Evolutionary conservation across 2,888 invertebrate species (phyloP).

Genomic region (Standfussiana lucernea): DNA sequence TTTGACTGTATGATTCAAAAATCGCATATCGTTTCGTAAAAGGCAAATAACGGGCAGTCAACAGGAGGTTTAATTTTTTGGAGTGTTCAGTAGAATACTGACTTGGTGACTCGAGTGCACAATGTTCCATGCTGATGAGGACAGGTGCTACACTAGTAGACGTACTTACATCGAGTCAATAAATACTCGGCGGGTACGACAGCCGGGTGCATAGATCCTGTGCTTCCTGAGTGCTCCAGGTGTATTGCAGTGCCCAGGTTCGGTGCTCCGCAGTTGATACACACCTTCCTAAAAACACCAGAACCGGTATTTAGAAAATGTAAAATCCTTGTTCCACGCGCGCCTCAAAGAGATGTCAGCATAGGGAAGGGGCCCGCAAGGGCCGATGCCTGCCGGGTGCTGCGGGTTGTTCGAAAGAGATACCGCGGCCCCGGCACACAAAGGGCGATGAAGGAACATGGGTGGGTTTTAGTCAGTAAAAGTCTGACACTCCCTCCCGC

Average conservation of each 20-base stretch:
- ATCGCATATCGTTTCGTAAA: neutral
- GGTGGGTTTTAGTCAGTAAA: no score
- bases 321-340: no score
- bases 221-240: constrained; percentile 71
- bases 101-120: neutral
- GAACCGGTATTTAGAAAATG: neutral
- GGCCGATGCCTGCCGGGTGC: no score
- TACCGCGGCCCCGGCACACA: no score
- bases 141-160: neutral
- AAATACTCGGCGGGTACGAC: constrained; percentile 80
- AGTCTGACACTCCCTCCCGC: no score
- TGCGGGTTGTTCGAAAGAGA: no score
- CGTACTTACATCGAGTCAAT: constrained; percentile 77
- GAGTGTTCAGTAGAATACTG: neutral
- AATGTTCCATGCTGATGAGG: neutral
- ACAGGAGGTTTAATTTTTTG: neutral
- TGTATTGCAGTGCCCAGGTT: constrained; percentile 81
- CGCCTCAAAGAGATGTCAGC: no score
- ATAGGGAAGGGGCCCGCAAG: no score
- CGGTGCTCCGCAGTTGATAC: constrained; percentile 80
- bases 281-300: constrained; percentile 76
- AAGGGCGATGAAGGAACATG: no score
- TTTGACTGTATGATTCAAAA: neutral
- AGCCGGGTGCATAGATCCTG: constrained; percentile 79
- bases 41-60: no score